These are phyloP conservation scores for Carcharodon carcharias DNA, from an alignment of 2,797 vertebrate species.

Conservation along the genomic window DNA sequence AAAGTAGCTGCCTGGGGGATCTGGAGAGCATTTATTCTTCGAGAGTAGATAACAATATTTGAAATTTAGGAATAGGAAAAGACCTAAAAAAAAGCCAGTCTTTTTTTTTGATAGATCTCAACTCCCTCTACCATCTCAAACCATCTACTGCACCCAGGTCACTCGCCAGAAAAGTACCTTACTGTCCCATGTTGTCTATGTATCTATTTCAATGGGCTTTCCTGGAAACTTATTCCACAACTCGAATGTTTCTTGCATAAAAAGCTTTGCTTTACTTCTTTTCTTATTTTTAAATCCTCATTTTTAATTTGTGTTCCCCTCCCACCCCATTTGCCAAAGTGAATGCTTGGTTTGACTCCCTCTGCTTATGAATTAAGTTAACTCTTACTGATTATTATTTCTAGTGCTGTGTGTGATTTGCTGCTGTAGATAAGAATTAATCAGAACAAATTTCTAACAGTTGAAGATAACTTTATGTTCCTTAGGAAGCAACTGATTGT, in stretches of 20 bases:
- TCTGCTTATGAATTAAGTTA: neutral
- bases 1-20: neutral
- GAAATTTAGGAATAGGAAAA: neutral
- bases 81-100: neutral
- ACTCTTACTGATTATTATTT: neutral
- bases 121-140: neutral
- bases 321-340: neutral
- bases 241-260: neutral
- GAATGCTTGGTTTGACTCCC: neutral
- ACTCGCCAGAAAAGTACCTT: neutral
- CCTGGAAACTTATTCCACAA: neutral
- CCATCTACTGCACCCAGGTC: neutral
- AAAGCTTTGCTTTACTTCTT: neutral
- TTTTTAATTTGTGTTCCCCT: neutral
- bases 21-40: neutral
- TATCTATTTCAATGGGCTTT: neutral
- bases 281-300: neutral
- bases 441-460: neutral
- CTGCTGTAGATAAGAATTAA: neutral
- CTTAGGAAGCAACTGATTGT: too few relatives aligned
- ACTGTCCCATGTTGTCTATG: neutral
- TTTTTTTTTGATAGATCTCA: neutral
- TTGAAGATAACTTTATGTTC: neutral
- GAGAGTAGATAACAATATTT: neutral
- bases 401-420: neutral